Percentiles rank a stretch among this genome's conserved stretches.
phyloP scores from a whole-genome alignment of 92 coral and sea anemone genomes.

The Blastomussa wellsi region DNA sequence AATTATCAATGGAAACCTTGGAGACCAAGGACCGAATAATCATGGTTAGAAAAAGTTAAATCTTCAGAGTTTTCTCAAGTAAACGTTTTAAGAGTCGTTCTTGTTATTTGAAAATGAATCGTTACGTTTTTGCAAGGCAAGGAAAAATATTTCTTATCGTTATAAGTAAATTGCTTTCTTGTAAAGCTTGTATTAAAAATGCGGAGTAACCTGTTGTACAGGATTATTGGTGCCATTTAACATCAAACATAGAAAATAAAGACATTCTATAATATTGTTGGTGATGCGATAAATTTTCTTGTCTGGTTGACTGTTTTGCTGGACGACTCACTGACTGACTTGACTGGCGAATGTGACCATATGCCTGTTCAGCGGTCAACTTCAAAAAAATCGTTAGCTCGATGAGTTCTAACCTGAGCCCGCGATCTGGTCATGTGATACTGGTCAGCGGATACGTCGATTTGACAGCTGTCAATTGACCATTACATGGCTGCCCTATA shows the following conservation, averaged over 20 bases:
- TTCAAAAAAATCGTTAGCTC: no score
- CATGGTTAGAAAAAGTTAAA: background rate
- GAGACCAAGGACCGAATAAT: background rate
- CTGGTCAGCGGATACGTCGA: no score
- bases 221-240: background rate
- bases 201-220: slow-evolving; percentile 14
- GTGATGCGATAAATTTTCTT: background rate
- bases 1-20: background rate
- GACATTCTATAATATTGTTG: background rate
- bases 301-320: background rate
- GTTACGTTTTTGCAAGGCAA: background rate
- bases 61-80: background rate
- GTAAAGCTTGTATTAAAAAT: background rate
- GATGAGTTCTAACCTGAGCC: no score
- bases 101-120: background rate
- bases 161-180: slow-evolving; percentile 7
- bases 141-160: background rate
- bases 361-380: no score
- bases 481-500: no score
- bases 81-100: background rate
- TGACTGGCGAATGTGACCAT: background rate
- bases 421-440: no score
- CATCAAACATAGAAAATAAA: background rate
- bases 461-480: no score
- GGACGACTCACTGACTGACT: background rate